Evolutionary conservation across 2,113 vertebrate species (phyloP).

Genomic region (Hemiprocne comata): DNA sequence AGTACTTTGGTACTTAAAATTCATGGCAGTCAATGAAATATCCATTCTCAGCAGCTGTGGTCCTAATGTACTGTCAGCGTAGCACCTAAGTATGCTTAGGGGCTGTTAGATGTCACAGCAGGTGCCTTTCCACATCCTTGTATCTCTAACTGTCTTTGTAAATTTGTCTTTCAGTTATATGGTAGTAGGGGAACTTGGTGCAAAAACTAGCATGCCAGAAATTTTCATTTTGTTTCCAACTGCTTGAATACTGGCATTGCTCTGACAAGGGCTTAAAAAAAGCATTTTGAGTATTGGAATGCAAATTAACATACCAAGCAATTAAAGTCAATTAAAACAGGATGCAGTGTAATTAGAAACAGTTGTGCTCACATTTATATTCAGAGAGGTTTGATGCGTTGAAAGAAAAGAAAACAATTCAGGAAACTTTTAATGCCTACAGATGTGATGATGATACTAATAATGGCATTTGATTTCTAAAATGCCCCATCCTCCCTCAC

Average conservation of each 20-base stretch:
- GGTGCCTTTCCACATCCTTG: background rate
- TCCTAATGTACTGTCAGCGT: background rate
- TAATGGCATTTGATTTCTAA: background rate
- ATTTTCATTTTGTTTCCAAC: constrained; percentile 49
- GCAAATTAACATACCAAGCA: constrained; percentile 76
- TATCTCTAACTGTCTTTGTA: background rate
- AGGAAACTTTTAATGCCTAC: constrained; percentile 48
- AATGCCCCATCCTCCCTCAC: background rate
- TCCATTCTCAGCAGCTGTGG: background rate
- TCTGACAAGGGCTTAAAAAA: constrained; percentile 68
- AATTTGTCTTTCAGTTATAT: background rate
- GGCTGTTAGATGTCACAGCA: background rate
- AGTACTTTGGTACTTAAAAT: background rate
- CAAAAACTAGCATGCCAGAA: background rate
- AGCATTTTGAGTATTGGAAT: constrained; percentile 73
- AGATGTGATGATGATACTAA: constrained; percentile 43
- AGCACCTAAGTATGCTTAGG: background rate
- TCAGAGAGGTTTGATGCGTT: constrained; percentile 65
- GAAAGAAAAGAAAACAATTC: constrained; percentile 69
- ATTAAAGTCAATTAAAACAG: constrained; percentile 81
- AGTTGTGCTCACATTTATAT: constrained; percentile 76
- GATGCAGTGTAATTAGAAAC: constrained; percentile 79
- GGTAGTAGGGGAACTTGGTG: background rate
- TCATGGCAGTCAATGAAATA: background rate
- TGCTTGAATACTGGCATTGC: constrained; percentile 44